phyloP scores from a whole-genome alignment of 2,797 vertebrate species.

The Heterohyrax brucei region DNA sequence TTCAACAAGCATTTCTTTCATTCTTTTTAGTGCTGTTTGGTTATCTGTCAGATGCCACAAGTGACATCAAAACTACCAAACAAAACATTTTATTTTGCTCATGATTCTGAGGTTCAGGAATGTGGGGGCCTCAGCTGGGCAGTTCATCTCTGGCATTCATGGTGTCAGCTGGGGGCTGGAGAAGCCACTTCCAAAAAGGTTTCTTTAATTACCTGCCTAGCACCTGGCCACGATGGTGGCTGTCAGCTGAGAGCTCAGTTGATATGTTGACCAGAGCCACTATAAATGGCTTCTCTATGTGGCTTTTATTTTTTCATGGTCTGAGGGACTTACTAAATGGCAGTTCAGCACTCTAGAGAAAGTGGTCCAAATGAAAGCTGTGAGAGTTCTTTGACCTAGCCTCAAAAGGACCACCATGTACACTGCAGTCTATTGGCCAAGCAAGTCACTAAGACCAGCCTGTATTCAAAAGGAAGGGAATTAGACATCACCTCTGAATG shows the following conservation, averaged over 20 bases:
- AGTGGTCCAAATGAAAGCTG: neutral
- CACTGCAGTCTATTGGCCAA: neutral
- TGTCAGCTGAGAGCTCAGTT: neutral
- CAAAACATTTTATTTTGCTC: neutral
- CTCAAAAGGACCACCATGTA: neutral
- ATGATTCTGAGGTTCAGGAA: neutral
- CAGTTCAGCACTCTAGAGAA: constrained; percentile 39
- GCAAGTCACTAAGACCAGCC: neutral
- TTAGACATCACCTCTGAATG: neutral
- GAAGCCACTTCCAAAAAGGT: neutral
- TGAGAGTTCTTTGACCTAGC: neutral
- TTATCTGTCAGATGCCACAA: neutral
- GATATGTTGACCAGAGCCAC: neutral
- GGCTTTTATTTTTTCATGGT: constrained; percentile 39
- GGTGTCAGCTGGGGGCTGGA: neutral
- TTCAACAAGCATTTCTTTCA: neutral
- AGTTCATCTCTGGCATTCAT: neutral
- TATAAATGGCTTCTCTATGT: neutral
- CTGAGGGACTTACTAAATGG: neutral
- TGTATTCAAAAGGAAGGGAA: neutral
- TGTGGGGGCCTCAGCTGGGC: neutral
- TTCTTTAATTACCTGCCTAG: neutral
- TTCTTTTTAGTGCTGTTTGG: neutral
- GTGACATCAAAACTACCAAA: constrained; percentile 1
- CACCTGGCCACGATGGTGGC: neutral